Evolutionary conservation across 2,888 invertebrate genomes (phyloP), one percentile per base, ranked within the genome.

Genomic region (Loripinus fragilis): DNA sequence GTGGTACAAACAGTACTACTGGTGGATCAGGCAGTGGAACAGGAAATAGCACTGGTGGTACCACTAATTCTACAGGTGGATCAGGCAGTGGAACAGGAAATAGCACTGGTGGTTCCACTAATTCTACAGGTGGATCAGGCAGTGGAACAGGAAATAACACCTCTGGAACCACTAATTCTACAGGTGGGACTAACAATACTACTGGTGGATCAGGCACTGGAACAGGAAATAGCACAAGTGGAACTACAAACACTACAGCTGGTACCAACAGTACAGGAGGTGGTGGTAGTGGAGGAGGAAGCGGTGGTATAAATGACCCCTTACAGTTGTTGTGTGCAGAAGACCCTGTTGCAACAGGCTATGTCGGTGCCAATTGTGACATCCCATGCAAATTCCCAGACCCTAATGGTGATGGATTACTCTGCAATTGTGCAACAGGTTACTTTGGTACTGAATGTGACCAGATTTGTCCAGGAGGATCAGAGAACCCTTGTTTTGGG

Each of bases 391-490:
- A 71, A 33, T 66, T 76, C 33, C 80, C 83, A 72, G 79, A 75
- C 33, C 67, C 67, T 17, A n/a, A 23, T 17, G 45, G 65, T n/a
- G 66, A 80, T 48, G 48, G 45, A 0, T 12, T 68, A 23, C 48
- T 66, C 28, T 88, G 87, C 74, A 69, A 41, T 7, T 89, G 89
- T 80, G 71, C 77, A n/a, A 17, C 60, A 28, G 90, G 89, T 5
- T 89, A 85, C 78, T 89, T 81, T 78, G 89, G 89, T 25, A 10
- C 72, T 12, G 30, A 41, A 2, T 90, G 90, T 74, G 71, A 76
- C 2, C 28, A 71, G n/a, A 67, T 60, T 7, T 90, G 90, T 64
- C 87, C 85, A 33, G 88, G 88, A 28, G 90, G 89, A 23, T 52
- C 74, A 10, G 28, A 48, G 17, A 86, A 78, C 41, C 67, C 85